These are phyloP conservation scores for Sarcophaga subvicina DNA, from an alignment of 2,888 invertebrate species.

Conservation along the genomic window DNA sequence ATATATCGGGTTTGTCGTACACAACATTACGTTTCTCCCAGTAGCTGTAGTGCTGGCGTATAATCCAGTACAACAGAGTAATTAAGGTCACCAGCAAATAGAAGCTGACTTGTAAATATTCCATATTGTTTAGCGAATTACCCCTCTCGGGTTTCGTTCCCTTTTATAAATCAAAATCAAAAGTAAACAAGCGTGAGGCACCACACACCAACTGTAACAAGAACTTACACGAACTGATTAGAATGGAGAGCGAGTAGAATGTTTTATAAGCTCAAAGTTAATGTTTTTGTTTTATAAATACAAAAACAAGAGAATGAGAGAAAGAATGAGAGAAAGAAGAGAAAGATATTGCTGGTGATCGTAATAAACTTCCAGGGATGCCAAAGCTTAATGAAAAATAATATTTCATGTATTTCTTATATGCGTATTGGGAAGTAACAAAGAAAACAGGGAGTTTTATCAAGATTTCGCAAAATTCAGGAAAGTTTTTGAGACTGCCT, in stretches of 20 bases:
- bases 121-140: constrained; percentile 29
- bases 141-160: too few relatives aligned
- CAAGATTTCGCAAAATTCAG: too few relatives aligned
- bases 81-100: constrained; percentile 56
- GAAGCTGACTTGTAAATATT: constrained; percentile 45
- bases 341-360: not conserved
- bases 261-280: not conserved
- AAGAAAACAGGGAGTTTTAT: too few relatives aligned
- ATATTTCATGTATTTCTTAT: too few relatives aligned
- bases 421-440: too few relatives aligned
- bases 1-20: constrained; percentile 72
- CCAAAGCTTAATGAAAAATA: not conserved
- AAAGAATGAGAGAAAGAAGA: too few relatives aligned
- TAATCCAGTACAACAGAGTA: constrained; percentile 37
- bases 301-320: not conserved
- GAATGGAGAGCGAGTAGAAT: constrained; percentile 1
- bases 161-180: too few relatives aligned
- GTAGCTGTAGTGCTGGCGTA: constrained; percentile 71
- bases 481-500: too few relatives aligned
- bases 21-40: constrained; percentile 74
- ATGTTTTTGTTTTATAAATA: too few relatives aligned
- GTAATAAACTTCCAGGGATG: not conserved
- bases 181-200: not conserved
- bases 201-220: not conserved
- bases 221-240: constrained; percentile 20